Evolutionary conservation across 1,140 invertebrate species (phyloP), one percentile per base, ranked within the genome.

Genomic region (Venturia canescens): DNA sequence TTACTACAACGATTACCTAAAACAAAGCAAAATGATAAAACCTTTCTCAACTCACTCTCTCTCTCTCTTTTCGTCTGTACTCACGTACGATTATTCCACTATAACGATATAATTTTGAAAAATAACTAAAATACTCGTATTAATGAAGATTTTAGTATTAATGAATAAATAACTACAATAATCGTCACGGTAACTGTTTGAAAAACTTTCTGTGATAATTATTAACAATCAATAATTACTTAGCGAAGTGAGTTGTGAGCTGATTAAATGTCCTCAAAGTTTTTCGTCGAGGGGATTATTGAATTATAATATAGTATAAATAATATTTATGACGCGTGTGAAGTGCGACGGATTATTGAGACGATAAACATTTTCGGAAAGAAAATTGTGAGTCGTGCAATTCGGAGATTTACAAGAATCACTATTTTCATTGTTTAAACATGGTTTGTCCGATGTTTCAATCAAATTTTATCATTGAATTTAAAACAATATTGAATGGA

Each of bases 191-290:
- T 85, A 87, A 89, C 91, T 92, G 86, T 89, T 92, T 92, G 90
- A 90, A 84, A 86, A 92, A 91, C 90, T 92, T 92, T 91, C 91
- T 92, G 91, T 92, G 91, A 92, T 92, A 92, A 91, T 91, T 92
- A 91, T 91, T 91, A 92, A 92, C 91, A 92, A 92, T 92, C 91
- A 92, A 89, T 89, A 88, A 90, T 84, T 77, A 82, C 31, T 76
- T 70, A 78, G 29, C 48, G n/a, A 27, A 5, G 66, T 34, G 69
- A 71, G 18, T 70, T 21, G 38, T 7, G 26, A 44, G 53, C 16
- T 48, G 34, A 50, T 26, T 72, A 23, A 48, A n/a, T 23, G 60
- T 27, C 13, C 60, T 23, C 21, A 13, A 23, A 57, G 18, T 18
- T 66, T 66, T 26, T 66, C 60, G 57, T 9, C 23, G 53, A 66